Conservation (phyloP, 2,888 invertebrate species). For the Chorisops tibialis region DNA sequence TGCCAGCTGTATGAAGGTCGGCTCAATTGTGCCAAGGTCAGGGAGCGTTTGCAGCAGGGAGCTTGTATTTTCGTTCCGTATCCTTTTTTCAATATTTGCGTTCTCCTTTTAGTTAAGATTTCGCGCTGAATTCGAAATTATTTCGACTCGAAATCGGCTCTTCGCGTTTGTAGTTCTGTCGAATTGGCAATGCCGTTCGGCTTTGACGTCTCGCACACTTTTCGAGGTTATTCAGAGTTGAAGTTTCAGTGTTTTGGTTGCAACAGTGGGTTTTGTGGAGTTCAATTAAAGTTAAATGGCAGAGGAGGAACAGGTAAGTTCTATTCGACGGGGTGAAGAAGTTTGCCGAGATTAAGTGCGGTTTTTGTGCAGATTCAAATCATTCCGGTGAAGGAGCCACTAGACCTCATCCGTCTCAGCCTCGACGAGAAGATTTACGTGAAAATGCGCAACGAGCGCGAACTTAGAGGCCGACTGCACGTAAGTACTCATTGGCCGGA, state of each 20-base stretch:
- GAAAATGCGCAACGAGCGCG: constrained; percentile 98
- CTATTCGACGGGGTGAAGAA: too few species aligned
- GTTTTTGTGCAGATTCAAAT: constrained; percentile 68
- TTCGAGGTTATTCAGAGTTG: not conserved
- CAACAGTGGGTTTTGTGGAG: not conserved
- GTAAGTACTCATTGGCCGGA: constrained; percentile 58
- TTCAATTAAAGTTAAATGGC: constrained; percentile 39
- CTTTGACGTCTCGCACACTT: not conserved
- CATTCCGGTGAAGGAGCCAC: constrained; percentile 93
- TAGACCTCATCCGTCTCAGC: constrained; percentile 94
- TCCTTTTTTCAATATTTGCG: constrained; percentile 48
- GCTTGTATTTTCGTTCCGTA: constrained; percentile 56
- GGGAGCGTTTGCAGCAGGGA: constrained; percentile 48
- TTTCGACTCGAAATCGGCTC: not conserved
- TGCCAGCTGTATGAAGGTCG: constrained; percentile 49
- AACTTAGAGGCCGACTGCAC: constrained; percentile 90
- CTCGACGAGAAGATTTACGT: constrained; percentile 98
- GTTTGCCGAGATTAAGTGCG: too few species aligned
- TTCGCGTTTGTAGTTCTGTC: not conserved
- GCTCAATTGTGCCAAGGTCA: constrained; percentile 50
- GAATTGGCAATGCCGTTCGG: not conserved
- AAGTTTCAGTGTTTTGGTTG: not conserved
- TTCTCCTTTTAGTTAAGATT: not conserved
- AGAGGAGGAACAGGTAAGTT: constrained; percentile 48
- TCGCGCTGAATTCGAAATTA: not conserved